Evolutionary conservation across 2,888 invertebrate species (phyloP).

Genomic region (Sarcophaga subvicina): DNA sequence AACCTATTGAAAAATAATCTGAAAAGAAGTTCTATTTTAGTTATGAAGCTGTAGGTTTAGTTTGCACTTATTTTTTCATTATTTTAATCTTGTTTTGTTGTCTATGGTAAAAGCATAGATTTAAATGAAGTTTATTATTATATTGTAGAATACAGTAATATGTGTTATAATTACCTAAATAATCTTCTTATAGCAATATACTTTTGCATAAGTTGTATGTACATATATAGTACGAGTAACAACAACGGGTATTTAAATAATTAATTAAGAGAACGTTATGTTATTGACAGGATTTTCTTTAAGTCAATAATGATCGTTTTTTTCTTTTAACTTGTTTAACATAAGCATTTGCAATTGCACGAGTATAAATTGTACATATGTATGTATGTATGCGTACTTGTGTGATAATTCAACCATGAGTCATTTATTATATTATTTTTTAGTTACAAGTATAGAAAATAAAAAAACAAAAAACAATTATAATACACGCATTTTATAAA

Average conservation of each 20-base stretch:
- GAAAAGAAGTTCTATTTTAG: too few relatives aligned
- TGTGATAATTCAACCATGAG: slow-evolving; percentile 37
- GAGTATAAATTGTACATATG: too few relatives aligned
- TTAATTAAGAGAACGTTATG: not conserved
- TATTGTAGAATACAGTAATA: too few relatives aligned
- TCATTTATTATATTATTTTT: slow-evolving; percentile 35
- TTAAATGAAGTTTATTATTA: too few relatives aligned
- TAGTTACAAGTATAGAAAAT: not conserved
- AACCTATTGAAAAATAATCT: too few relatives aligned
- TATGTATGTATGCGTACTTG: not conserved
- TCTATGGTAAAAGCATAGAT: too few relatives aligned
- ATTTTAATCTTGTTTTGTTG: too few relatives aligned
- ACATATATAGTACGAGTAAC: not conserved
- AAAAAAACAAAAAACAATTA: slow-evolving; percentile 23
- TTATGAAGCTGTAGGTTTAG: too few relatives aligned
- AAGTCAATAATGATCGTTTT: not conserved
- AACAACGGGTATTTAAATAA: not conserved
- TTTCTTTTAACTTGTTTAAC: not conserved
- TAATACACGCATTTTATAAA: not conserved
- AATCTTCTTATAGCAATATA: not conserved
- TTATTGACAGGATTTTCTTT: not conserved
- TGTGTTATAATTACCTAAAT: not conserved
- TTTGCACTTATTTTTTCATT: too few relatives aligned
- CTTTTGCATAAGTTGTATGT: not conserved
- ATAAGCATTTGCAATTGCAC: too few relatives aligned